A percentile compares a stretch with the other conserved stretches of the same genome.
Conservation (phyloP, 2,888 invertebrate genomes). For the Clanis bilineata region DNA sequence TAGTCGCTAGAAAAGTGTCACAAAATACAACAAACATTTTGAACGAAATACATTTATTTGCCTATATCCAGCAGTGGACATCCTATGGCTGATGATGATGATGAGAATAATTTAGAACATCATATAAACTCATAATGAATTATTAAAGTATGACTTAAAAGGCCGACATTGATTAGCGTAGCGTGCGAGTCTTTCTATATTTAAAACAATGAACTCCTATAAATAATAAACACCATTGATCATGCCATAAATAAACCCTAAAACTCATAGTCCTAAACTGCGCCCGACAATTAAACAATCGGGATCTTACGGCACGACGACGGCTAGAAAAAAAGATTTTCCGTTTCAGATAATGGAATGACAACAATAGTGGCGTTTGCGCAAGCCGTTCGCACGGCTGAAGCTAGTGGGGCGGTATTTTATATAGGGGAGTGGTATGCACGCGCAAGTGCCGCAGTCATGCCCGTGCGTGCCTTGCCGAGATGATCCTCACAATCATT, state of each 20-base stretch:
- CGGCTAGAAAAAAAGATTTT: constrained; percentile 78
- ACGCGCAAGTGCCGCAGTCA: constrained; percentile 71
- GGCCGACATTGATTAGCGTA: constrained; percentile 61
- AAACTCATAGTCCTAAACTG: not conserved
- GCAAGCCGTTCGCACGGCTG: constrained; percentile 72
- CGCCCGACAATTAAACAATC: constrained; percentile 75
- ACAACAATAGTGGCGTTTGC: constrained; percentile 75
- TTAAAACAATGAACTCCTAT: constrained; percentile 1
- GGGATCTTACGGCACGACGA: constrained; percentile 67
- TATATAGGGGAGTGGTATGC: constrained; percentile 70
- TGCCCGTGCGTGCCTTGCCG: constrained; percentile 68
- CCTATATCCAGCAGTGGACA: too few species aligned
- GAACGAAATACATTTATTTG: too few species aligned
- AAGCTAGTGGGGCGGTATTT: constrained; percentile 77
- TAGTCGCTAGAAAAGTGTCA: too few species aligned
- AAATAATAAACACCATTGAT: not conserved
- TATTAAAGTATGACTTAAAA: constrained; percentile 48
- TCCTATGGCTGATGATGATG: too few species aligned
- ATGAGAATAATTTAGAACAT: too few species aligned
- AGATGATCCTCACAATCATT: constrained; percentile 67
- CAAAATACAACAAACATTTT: too few species aligned
- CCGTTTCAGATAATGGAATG: constrained; percentile 81
- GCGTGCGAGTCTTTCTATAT: constrained; percentile 48
- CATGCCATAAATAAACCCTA: constrained; percentile 1
- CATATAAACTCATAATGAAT: constrained; percentile 35